Evolutionary conservation across 1,140 invertebrate species (phyloP).

Genomic region (Fopius arisanus): DNA sequence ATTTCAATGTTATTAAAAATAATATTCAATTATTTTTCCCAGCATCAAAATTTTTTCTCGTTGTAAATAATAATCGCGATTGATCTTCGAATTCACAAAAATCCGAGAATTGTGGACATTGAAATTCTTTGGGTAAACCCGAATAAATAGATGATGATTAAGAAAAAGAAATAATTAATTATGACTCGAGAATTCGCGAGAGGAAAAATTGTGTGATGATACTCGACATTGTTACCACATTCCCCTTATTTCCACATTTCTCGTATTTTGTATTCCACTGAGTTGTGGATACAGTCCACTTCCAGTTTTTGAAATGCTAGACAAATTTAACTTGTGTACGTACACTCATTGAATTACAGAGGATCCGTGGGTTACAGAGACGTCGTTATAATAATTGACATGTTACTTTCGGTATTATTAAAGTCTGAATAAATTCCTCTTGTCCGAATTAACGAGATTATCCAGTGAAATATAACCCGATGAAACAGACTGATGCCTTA

Average conservation of each 20-base stretch:
- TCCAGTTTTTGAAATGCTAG: background rate
- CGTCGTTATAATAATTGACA: background rate
- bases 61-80: too few relatives aligned
- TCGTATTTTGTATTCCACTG: background rate
- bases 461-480: too few relatives aligned
- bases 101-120: background rate
- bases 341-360: background rate
- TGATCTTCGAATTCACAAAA: background rate
- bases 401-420: background rate
- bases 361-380: background rate
- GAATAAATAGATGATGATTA: background rate
- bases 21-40: too few relatives aligned
- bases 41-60: too few relatives aligned
- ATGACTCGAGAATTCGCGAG: slow-evolving; percentile 46
- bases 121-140: background rate
- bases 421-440: background rate
- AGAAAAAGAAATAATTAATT: slow-evolving; percentile 41
- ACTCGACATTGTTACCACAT: slow-evolving; percentile 39
- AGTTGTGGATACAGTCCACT: background rate
- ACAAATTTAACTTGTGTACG: background rate
- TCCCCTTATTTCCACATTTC: background rate
- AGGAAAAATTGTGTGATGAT: slow-evolving; percentile 50
- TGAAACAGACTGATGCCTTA: too few relatives aligned
- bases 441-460: background rate
- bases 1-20: too few relatives aligned